Evolutionary conservation across 2,888 invertebrate species (phyloP).

Genomic region (Blomia tropicalis): DNA sequence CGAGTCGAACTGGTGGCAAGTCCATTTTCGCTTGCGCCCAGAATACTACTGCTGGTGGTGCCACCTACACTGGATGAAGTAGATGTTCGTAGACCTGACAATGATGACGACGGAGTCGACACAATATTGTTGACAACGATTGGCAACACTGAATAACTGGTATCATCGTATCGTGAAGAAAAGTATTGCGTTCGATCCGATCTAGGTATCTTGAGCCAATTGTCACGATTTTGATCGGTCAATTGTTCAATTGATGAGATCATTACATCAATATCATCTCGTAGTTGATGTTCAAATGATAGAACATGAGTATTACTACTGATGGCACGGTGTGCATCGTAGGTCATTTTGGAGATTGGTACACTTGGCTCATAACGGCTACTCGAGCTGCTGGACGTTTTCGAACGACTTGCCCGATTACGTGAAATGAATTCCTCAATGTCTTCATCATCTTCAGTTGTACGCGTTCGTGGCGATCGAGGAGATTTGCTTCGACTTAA

Average conservation of each 20-base stretch:
- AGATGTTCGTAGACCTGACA: not conserved
- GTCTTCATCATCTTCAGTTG: not conserved
- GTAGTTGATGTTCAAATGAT: constrained; percentile 1
- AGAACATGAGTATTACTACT: constrained; percentile 5
- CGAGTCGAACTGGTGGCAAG: not conserved
- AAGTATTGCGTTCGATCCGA: not conserved
- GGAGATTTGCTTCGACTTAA: not conserved
- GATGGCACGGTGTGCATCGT: not conserved
- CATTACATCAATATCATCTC: not conserved
- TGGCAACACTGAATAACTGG: not conserved
- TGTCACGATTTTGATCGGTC: not conserved
- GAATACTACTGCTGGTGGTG: not conserved
- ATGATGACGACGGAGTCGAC: not conserved
- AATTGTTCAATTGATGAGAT: constrained; percentile 2
- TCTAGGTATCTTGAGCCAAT: not conserved
- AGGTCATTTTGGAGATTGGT: not conserved
- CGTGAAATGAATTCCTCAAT: not conserved
- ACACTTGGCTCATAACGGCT: not conserved
- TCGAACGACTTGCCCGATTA: not conserved
- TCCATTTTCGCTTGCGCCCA: not conserved
- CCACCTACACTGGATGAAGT: not conserved
- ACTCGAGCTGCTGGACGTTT: not conserved
- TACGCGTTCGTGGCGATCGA: not conserved
- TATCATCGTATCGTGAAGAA: not conserved
- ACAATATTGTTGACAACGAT: not conserved